These are phyloP conservation scores for Calameuta pallipes DNA, from an alignment of 2,888 invertebrate genomes.

Conservation along the genomic window DNA sequence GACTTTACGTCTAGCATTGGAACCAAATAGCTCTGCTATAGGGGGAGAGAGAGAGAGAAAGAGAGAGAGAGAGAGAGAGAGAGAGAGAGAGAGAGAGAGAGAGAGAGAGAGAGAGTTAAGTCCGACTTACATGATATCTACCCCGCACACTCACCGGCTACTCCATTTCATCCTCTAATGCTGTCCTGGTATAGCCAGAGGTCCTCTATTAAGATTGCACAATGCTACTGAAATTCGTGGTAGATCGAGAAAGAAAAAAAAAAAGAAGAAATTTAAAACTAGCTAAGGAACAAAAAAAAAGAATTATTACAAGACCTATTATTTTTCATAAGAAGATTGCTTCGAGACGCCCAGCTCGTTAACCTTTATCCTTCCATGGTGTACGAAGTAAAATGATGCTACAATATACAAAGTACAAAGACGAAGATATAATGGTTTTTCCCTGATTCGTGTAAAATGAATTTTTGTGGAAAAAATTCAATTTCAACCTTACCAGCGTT, in stretches of 20 bases:
- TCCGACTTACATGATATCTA: constrained; percentile 65
- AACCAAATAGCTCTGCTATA: constrained; percentile 23
- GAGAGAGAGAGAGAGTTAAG: constrained; percentile 47
- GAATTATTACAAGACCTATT: not conserved
- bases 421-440: not conserved
- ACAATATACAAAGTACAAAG: not conserved
- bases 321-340: constrained; percentile 9
- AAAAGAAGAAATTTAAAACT: constrained; percentile 10
- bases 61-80: constrained; percentile 28
- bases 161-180: constrained; percentile 53
- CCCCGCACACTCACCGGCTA: constrained; percentile 55
- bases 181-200: constrained; percentile 36
- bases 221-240: constrained; percentile 30
- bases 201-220: constrained; percentile 57
- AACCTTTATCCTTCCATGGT: not conserved
- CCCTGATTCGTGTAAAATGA: not conserved
- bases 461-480: not conserved
- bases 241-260: constrained; percentile 1
- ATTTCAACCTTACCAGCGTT: not conserved
- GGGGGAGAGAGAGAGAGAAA: constrained; percentile 19
- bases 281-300: constrained; percentile 2
- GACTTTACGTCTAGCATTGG: constrained; percentile 10
- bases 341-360: not conserved
- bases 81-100: constrained; percentile 25
- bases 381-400: not conserved